Evolutionary conservation across 2,888 invertebrate species (phyloP), one percentile per base, ranked within the genome.

Genomic region (Sesia apiformis): DNA sequence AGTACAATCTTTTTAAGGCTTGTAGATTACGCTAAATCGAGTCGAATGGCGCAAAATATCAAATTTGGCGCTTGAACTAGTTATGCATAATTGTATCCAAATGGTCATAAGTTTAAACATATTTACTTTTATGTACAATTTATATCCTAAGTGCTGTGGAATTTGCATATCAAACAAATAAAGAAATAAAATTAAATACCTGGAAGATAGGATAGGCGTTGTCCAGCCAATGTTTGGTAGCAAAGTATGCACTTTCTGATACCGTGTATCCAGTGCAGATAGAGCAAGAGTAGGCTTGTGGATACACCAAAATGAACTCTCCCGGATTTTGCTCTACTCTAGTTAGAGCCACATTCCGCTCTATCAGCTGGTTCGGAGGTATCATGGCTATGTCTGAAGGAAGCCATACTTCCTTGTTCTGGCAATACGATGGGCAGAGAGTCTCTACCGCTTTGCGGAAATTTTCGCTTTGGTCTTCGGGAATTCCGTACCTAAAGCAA

Each of bases 341-440:
- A 54, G 94, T 94, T 39, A 98, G 79, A 0, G 94, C 93, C 1
- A 98, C 96, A 1, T 94, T 94, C 53, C 94, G 92, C 62, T 93
- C 92, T 0, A 93, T 91, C 40, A 98, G 90, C 64, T 94, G 84
- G 54, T 91, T 91, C 0, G 97, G 97, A 3, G 97, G 97, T 4
- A 98, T 94, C 97, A 98, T 98, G 0, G 95, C 93, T 4, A 97
- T 96, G 76, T 98, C 98, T 0, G 97, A 96, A 0, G 97, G 94
- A 55, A 98, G 86, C 97, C 97, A 98, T 40, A 97, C 92, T 0
- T 92, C 91, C 73, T 96, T 96, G 65, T 95, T 94, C 69, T 94
- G 94, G 63, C 95, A 95, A 59, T 94, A 94, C 2, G 94, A 93
- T 0, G 98, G 97, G 54, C 95, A 94, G 54, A 97, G 81, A 51